Conservation (phyloP, 2,797 vertebrate genomes). For the Cryptoprocta ferox region DNA sequence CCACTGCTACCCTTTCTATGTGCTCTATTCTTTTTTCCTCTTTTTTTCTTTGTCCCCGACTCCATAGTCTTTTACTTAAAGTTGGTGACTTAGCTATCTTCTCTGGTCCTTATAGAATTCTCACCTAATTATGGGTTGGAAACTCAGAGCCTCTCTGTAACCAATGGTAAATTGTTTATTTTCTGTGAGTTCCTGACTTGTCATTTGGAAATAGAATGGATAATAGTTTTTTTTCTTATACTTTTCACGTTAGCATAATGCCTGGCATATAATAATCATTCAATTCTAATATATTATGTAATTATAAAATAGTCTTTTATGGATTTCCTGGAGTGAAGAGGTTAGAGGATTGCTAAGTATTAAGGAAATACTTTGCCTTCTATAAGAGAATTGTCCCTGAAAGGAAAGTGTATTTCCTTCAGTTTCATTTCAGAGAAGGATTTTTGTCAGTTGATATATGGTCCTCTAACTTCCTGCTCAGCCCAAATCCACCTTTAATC, state of each 20-base stretch:
- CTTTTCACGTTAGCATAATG: background rate
- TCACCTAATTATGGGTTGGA: background rate
- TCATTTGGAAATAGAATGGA: background rate
- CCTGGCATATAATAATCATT: background rate
- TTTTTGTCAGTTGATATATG: constrained; percentile 35
- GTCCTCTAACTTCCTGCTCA: constrained; percentile 8
- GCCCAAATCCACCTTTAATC: background rate
- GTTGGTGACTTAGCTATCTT: background rate
- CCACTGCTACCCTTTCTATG: background rate
- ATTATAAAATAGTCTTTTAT: constrained; percentile 4
- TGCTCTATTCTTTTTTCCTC: background rate
- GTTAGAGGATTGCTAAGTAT: background rate
- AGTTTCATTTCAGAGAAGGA: background rate
- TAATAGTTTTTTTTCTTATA: background rate
- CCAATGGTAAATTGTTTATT: background rate
- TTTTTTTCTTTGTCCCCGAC: background rate
- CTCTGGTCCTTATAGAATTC: background rate
- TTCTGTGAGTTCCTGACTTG: background rate
- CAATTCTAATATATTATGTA: background rate
- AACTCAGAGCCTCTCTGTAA: background rate
- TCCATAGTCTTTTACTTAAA: background rate
- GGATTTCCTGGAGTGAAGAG: background rate
- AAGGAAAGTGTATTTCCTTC: constrained; percentile 37
- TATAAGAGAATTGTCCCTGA: background rate
- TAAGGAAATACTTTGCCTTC: background rate